Evolutionary conservation across 2,888 invertebrate genomes (phyloP).

Genomic region (Sympetrum striolatum): DNA sequence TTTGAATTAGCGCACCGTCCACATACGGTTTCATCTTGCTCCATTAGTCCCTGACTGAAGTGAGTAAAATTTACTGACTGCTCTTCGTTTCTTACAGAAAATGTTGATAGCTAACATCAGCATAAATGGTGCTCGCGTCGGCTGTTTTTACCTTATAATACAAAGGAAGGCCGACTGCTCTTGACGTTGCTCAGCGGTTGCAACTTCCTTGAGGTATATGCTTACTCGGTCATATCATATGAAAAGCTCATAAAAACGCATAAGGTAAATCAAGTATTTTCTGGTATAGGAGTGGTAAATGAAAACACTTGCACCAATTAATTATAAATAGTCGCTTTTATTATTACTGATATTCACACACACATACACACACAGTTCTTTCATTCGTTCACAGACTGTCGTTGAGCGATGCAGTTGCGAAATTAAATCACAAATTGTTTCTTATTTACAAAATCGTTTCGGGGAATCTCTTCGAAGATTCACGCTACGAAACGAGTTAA

Average conservation of each 20-base stretch:
- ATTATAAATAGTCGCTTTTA: constrained; percentile 20
- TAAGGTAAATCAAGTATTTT: too few species aligned
- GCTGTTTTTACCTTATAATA: not conserved
- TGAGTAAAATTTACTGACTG: not conserved
- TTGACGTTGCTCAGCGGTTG: not conserved
- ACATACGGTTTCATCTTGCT: not conserved
- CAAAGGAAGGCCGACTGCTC: not conserved
- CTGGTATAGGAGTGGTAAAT: not conserved
- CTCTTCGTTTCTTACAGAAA: not conserved
- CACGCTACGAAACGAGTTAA: not conserved
- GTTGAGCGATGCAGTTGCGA: not conserved
- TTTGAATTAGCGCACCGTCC: not conserved
- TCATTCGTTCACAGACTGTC: not conserved
- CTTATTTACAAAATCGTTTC: not conserved
- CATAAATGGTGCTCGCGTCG: not conserved
- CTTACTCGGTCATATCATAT: not conserved
- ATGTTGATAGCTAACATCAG: not conserved
- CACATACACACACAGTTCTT: not conserved
- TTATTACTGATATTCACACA: not conserved
- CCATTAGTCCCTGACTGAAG: not conserved
- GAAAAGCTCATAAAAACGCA: not conserved
- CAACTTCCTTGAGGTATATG: not conserved
- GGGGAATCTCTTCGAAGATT: not conserved
- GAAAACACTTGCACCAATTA: not conserved
- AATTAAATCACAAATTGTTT: not conserved